A percentile compares a stretch with the other conserved stretches of the same genome.
Evolutionary conservation across 2,888 invertebrate species (phyloP).

Genomic region (Scaptomyza caliginosa): DNA sequence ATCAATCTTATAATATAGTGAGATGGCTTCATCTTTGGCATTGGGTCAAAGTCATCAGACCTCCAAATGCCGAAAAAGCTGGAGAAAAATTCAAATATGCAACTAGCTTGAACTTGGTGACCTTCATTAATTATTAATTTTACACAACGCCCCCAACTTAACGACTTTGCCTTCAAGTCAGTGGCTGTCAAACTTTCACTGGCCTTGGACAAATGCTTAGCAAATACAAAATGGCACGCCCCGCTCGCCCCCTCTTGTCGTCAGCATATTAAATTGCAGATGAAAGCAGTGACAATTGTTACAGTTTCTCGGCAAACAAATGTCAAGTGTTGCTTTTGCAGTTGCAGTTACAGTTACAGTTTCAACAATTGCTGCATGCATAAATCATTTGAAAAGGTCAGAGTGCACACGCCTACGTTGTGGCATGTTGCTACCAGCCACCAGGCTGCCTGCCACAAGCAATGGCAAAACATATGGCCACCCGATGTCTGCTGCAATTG

Average conservation of each 20-base stretch:
- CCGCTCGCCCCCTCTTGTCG: not conserved
- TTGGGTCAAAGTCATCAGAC: constrained; percentile 60
- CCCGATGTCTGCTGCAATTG: constrained; percentile 66
- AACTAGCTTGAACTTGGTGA: constrained; percentile 32
- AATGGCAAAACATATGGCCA: constrained; percentile 54
- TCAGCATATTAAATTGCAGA: constrained; percentile 24
- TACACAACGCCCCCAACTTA: constrained; percentile 6
- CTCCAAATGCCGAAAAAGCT: constrained; percentile 3
- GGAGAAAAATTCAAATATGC: constrained; percentile 16
- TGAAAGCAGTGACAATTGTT: constrained; percentile 30
- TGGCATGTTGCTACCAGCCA: constrained; percentile 36
- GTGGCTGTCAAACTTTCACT: constrained; percentile 62
- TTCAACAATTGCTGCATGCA: constrained; percentile 31
- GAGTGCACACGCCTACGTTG: constrained; percentile 64
- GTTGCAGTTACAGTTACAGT: constrained; percentile 40
- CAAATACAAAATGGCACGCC: constrained; percentile 22
- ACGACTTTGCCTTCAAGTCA: constrained; percentile 1
- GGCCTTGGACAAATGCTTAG: constrained; percentile 23
- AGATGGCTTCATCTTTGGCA: constrained; percentile 19
- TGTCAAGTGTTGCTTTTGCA: constrained; percentile 56
- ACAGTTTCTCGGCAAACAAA: constrained; percentile 29
- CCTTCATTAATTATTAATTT: constrained; percentile 54
- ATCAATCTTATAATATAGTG: constrained; percentile 35
- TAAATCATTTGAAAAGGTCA: constrained; percentile 73
- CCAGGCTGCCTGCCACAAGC: constrained; percentile 24